Conservation (phyloP, 2,113 vertebrate genomes). For the Elachura formosa region DNA sequence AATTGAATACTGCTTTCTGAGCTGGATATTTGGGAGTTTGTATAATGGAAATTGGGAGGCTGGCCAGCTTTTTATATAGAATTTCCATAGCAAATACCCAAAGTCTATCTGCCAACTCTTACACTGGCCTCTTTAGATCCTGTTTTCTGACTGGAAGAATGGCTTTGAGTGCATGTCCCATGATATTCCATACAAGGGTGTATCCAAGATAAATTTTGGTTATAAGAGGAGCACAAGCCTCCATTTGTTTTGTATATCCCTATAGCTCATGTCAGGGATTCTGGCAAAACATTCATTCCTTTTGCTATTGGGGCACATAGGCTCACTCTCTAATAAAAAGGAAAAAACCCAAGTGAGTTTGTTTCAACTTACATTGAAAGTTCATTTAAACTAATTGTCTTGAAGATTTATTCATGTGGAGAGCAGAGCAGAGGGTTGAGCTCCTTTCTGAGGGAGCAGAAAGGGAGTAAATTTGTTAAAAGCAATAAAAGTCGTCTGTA, state of each 20-base stretch:
- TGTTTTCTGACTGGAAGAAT: background rate
- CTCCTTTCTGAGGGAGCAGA: background rate
- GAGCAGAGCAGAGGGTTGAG: background rate
- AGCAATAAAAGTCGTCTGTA: background rate
- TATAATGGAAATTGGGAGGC: constrained; percentile 48
- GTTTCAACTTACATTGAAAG: background rate
- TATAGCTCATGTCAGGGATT: background rate
- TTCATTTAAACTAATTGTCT: background rate
- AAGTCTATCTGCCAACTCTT: background rate
- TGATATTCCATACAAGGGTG: background rate
- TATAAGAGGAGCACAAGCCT: background rate
- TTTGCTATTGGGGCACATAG: background rate
- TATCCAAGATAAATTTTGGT: background rate
- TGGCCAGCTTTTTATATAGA: constrained; percentile 52
- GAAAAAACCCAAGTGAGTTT: background rate
- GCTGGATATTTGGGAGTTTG: background rate
- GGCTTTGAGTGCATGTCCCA: background rate
- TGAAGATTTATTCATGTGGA: background rate
- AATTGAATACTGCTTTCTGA: background rate
- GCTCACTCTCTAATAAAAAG: background rate
- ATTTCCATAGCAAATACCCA: constrained; percentile 49
- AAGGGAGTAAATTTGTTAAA: background rate
- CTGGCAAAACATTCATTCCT: background rate
- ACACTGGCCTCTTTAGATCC: background rate
- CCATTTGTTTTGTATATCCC: background rate